Base-by-base conservation (phyloP, 2,113 vertebrate species). In the Corythaeola cristata region DNA sequence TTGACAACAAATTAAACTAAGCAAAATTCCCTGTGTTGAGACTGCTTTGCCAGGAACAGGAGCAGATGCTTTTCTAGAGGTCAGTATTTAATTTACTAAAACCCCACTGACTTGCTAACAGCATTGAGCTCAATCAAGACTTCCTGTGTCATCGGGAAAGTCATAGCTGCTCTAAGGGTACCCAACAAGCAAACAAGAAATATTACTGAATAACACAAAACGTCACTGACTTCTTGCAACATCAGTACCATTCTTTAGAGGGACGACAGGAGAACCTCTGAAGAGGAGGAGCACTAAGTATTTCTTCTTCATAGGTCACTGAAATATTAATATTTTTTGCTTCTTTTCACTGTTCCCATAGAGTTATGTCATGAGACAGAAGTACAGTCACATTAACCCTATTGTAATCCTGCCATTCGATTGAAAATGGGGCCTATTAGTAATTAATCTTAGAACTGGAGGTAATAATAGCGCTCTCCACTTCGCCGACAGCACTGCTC, bases 401-500 rank as follows among this genome's bases (percentile, higher is more conserved):
- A 50, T 7, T 55, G 81, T 62, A 93, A 47, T 66, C 58, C 73
- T 76, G 66, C 62, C 80, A 58, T 14, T 72, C 16, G 0, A 0
- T 16, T 60, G 60, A 84, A 90, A 92, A 66, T 16, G 24, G 47
- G 62, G 39, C 77, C 69, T 53, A 8, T 78, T 58, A 73, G 84
- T 76, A 95, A 95, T 95, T 95, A 89, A 97, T 94, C 90, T 89
- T 22, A 50, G 58, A 80, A 72, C 72, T 73, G 17, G 33, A 90
- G 73, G 86, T 55, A 93, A 80, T 66, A 73, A 63, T 4, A 93
- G 32, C 0, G 0, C 66, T 91, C 74, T 88, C 67, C 53, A 82
- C 76, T 89, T 76, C 41, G 64, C 63, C 3, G 7, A 33, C 8
- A 93, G 81, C 64, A 45, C 72, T 50, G 72, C 80, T 92, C 21